Base-by-base conservation (phyloP, 2,797 vertebrate species). In the Acomys russatus region DNA sequence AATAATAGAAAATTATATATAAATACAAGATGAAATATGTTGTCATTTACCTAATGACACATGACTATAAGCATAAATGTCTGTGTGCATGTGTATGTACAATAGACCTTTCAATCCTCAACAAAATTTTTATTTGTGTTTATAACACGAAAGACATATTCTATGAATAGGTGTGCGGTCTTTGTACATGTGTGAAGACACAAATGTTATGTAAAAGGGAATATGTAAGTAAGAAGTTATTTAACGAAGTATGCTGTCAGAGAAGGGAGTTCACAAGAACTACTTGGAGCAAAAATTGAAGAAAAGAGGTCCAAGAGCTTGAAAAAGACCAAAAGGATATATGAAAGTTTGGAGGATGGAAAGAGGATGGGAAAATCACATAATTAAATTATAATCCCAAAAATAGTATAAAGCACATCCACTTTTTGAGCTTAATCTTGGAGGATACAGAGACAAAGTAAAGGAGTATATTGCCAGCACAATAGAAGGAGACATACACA, bases 401-500 rank as follows among this genome's bases (percentile, higher is more conserved):
- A 28, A 64, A 64, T 4, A 30, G 5, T 49, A 64, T 22, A 11
- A 68, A 85, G 30, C 1, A 7, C 1, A 33, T 30, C 1, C 44
- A 76, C 1, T 68, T 66, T 64, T 74, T 83, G 64, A 94, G 20
- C 12, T 78, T 95, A 92, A 68, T 61, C 6, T 91, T 94, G 54
- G 73, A 91, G 87, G 51, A 38, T 86, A 83, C n/a, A 2, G 25
- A 71, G 23, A 63, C n/a, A 71, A 11, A 83, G 49, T 12, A 91
- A 87, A 74, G 1, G 3, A 4, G 20, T 11, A 56, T 9, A 56
- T 51, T 73, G 51, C 15, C 83, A 66, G 11, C 3, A 79, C 88
- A 73, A 49, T 25, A 7, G 87, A 92, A 30, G 3, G 6, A 76
- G 4, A 11, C 5, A 30, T 51, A 76, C n/a, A 30, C 61, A 25